A percentile compares a stretch with the other conserved stretches of the same genome.
phyloP scores from a whole-genome alignment of 64 coral and sea anemone species.

The Stichodactyla mertensii region DNA sequence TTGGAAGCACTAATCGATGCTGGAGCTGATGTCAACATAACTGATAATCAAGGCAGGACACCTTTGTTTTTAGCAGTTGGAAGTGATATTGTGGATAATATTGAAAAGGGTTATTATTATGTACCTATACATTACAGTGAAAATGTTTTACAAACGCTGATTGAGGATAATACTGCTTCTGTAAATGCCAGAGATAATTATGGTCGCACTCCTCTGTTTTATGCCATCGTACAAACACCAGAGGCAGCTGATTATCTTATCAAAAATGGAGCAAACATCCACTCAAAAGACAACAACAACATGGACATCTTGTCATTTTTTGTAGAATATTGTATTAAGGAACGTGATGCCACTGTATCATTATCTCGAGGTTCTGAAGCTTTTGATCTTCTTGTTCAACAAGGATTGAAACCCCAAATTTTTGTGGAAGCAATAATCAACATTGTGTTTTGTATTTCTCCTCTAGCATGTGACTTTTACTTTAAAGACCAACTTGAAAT shows the following conservation, averaged over 20 bases:
- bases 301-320: not conserved
- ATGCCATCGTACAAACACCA: not conserved
- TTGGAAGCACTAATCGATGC: not conserved
- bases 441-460: too few relatives aligned
- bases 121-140: too few relatives aligned
- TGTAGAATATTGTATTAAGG: not conserved
- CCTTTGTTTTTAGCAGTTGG: not conserved
- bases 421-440: not conserved
- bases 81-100: not conserved
- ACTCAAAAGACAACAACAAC: not conserved
- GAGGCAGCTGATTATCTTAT: not conserved
- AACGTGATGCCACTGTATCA: not conserved
- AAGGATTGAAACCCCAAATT: not conserved
- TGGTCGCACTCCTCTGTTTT: not conserved
- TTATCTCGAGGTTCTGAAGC: not conserved
- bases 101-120: too few relatives aligned
- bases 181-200: not conserved
- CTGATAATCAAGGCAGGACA: not conserved
- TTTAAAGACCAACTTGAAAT: too few relatives aligned
- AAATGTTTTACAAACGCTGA: too few relatives aligned
- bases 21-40: not conserved
- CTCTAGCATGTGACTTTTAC: too few relatives aligned
- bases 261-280: not conserved
- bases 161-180: not conserved
- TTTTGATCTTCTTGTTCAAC: not conserved